Evolutionary conservation across 2,113 vertebrate species (phyloP), one percentile per base, ranked within the genome.

Genomic region (Grammomys surdaster): DNA sequence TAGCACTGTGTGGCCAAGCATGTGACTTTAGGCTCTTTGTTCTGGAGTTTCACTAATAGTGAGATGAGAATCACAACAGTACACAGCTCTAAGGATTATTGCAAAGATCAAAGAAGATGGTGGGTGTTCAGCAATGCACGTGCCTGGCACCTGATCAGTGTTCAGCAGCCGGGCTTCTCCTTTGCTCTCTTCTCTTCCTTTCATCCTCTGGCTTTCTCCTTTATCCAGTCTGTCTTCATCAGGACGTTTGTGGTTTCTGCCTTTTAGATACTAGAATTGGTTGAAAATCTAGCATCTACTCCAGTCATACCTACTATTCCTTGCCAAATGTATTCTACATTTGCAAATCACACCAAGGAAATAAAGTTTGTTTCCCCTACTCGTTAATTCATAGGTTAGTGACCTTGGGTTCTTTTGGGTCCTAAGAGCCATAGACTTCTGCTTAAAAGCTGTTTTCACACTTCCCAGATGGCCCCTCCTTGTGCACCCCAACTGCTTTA

Each of bases 21-120:
- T 0, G 2, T 77, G 76, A 43, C 76, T 81, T 82, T 46, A 75
- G 80, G 54, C 3, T 77, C 93, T 87, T 96, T 94, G 73, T 91
- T 76, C 87, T 87, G 75, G 56, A 88, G 90, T 85, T 95, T 89
- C 63, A 51, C 77, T 46, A n/a, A 31, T 58, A 22, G 33, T 51
- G 80, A 95, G 26, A n/a, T 56, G 65, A 93, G 88, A 92, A 69
- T 90, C 93, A 80, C 51, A 77, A 89, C 4, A 85, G 69, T 89
- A 14, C 69, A 4, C 33, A 20, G 88, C 80, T 96, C 22, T 2
- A 20, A 70, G 88, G 89, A 76, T 72, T 85, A 56, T n/a, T 84
- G 4, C 4, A 16, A 73, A 77, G 80, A 69, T 92, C 81, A 93
- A 70, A 95, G 85, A 93, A 48, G 81, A 36, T 0, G 11, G 43